Evolutionary conservation across 2,113 vertebrate genomes (phyloP).

Genomic region (Alectura lathami): DNA sequence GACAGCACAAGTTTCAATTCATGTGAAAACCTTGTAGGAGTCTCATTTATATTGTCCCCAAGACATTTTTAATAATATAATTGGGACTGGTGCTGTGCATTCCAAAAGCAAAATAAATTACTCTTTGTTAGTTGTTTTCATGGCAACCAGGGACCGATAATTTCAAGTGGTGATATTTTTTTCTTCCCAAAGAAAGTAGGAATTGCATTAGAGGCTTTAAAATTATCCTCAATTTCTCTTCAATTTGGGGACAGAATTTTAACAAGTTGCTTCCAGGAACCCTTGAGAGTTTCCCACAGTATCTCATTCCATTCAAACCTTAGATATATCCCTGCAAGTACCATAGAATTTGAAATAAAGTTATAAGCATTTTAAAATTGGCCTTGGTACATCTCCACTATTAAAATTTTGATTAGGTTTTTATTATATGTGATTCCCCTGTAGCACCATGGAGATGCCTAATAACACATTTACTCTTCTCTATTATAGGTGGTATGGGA

Average conservation of each 20-base stretch:
- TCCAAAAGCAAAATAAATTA: slow-evolving; percentile 36
- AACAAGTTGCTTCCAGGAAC: slow-evolving; percentile 49
- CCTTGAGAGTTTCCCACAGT: slow-evolving; percentile 1
- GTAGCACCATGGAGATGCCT: slow-evolving; percentile 10
- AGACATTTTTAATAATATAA: not conserved
- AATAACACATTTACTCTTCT: slow-evolving; percentile 16
- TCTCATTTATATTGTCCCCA: not conserved
- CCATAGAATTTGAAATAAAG: slow-evolving; percentile 36
- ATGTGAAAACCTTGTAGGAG: not conserved
- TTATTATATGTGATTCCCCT: slow-evolving; percentile 28
- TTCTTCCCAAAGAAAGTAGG: not conserved
- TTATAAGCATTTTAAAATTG: slow-evolving; percentile 38
- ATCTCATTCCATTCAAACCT: slow-evolving; percentile 16
- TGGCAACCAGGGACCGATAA: not conserved
- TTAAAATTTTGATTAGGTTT: slow-evolving; percentile 55
- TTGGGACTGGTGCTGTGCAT: not conserved
- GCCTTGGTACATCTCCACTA: not conserved
- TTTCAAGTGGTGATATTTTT: not conserved
- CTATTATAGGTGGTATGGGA: not conserved
- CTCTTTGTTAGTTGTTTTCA: slow-evolving; percentile 17
- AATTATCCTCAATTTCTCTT: slow-evolving; percentile 50
- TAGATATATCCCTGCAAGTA: not conserved
- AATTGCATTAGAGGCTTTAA: slow-evolving; percentile 28
- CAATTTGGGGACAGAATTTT: slow-evolving; percentile 53
- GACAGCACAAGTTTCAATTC: not conserved